Percentiles rank a stretch among this genome's conserved stretches.
Conservation (phyloP, 2,888 invertebrate genomes). For the Epicampocera succincta region DNA sequence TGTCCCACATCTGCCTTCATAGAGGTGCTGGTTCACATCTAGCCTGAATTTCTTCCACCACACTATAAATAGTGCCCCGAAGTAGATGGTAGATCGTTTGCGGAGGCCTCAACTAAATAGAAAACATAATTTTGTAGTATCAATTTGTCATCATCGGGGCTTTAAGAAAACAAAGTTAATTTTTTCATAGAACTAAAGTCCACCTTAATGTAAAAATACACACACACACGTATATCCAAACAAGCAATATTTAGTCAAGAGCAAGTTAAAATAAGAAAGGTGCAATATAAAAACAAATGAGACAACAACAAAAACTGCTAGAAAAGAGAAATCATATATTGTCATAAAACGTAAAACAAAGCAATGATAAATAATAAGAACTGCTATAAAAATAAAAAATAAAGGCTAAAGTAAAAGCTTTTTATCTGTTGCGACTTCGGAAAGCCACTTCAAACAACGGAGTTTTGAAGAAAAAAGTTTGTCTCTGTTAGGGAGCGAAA, state of each 20-base stretch:
- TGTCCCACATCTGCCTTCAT: no score
- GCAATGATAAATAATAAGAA: slow-evolving; percentile 57
- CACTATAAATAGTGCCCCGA: no score
- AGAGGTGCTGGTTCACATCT: no score
- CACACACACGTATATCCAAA: slow-evolving; percentile 3
- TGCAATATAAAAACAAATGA: slow-evolving; percentile 44
- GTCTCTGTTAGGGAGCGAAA: no score
- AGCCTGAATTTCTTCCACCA: no score
- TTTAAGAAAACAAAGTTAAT: no score
- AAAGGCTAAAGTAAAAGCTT: neutral
- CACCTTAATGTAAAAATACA: neutral
- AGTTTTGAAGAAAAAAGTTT: no score
- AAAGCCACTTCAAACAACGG: neutral
- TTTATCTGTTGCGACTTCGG: neutral
- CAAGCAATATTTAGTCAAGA: no score
- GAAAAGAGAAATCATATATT: slow-evolving; percentile 40
- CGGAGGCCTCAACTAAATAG: no score
- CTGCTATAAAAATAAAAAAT: slow-evolving; percentile 23
- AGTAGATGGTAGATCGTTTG: no score
- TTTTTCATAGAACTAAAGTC: neutral
- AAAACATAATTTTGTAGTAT: no score
- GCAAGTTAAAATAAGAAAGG: slow-evolving; percentile 38
- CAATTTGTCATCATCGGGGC: no score
- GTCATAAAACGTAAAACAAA: slow-evolving; percentile 59
- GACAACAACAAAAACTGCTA: slow-evolving; percentile 7